Evolutionary conservation across 2,797 vertebrate species (phyloP).

Genomic region (Sebastes cheni): DNA sequence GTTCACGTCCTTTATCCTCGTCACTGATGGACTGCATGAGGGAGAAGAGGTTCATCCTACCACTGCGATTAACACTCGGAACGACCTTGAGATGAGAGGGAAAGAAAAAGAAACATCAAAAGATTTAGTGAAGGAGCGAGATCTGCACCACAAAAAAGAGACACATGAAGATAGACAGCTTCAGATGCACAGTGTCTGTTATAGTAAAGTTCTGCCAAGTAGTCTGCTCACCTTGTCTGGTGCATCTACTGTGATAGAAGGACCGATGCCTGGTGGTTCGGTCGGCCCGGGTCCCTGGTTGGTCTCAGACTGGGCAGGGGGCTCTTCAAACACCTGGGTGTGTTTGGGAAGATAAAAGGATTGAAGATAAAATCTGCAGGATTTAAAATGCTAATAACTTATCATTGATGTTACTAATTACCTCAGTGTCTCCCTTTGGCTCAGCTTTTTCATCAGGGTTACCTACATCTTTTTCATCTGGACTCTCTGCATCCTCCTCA

Average conservation of each 20-base stretch:
- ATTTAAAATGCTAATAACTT: background rate
- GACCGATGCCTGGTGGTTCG: conserved; percentile 8
- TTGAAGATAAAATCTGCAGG: background rate
- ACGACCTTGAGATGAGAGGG: conserved; percentile 45
- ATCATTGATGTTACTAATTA: background rate
- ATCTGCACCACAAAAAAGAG: background rate
- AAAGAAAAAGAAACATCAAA: background rate
- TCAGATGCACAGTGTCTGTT: background rate
- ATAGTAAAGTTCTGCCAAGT: background rate
- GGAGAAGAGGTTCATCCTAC: conserved; percentile 91
- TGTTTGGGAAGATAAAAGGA: background rate
- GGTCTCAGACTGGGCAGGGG: background rate
- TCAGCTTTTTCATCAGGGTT: conserved; percentile 33
- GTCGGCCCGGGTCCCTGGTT: background rate
- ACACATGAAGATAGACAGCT: background rate
- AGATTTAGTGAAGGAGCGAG: background rate
- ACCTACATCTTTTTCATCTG: conserved; percentile 34
- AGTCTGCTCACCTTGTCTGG: conserved; percentile 66
- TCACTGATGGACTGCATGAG: conserved; percentile 94
- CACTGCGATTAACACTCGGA: conserved; percentile 78
- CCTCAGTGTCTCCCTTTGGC: conserved; percentile 42
- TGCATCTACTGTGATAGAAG: conserved; percentile 73
- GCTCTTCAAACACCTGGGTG: conserved; percentile 75
- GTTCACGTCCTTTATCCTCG: conserved; percentile 63
- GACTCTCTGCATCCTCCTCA: conserved; percentile 50